phyloP scores from a whole-genome alignment of 2,888 invertebrate genomes.

The Ophion ventricosus region DNA sequence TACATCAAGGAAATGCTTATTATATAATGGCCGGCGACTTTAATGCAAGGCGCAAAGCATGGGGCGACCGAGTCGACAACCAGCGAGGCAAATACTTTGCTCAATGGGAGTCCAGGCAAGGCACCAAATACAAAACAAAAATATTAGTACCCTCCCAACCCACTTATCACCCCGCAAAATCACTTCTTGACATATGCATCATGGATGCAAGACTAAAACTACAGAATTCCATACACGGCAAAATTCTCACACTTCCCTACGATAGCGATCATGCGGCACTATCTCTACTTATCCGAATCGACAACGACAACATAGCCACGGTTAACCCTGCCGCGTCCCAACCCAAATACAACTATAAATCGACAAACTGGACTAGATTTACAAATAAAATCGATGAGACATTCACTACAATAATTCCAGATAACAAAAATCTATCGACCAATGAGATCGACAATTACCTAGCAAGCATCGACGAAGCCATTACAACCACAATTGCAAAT shows the following conservation, averaged over 20 bases:
- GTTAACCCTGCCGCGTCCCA: not conserved
- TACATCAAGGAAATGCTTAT: conserved; percentile 25
- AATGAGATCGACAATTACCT: not conserved
- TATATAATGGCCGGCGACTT: conserved; percentile 56
- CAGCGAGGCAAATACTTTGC: conserved; percentile 21
- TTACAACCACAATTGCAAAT: not conserved
- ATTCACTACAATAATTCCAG: not conserved
- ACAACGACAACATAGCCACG: not conserved
- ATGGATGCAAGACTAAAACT: not conserved
- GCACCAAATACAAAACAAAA: not conserved
- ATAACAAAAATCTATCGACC: conserved; percentile 5
- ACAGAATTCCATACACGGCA: not conserved
- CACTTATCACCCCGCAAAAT: not conserved
- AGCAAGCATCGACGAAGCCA: not conserved
- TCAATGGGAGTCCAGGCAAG: not conserved
- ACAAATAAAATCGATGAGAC: not conserved
- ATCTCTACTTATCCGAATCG: not conserved
- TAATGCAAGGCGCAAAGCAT: conserved; percentile 13
- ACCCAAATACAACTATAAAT: not conserved
- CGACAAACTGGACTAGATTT: not conserved
- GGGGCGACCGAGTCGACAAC: conserved; percentile 29
- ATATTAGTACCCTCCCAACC: not conserved
- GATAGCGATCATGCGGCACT: conserved; percentile 27
- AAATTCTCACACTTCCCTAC: conserved; percentile 2
- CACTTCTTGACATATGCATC: not conserved